Evolutionary conservation across 1,140 invertebrate species (phyloP).

Genomic region (Apis laboriosa): DNA sequence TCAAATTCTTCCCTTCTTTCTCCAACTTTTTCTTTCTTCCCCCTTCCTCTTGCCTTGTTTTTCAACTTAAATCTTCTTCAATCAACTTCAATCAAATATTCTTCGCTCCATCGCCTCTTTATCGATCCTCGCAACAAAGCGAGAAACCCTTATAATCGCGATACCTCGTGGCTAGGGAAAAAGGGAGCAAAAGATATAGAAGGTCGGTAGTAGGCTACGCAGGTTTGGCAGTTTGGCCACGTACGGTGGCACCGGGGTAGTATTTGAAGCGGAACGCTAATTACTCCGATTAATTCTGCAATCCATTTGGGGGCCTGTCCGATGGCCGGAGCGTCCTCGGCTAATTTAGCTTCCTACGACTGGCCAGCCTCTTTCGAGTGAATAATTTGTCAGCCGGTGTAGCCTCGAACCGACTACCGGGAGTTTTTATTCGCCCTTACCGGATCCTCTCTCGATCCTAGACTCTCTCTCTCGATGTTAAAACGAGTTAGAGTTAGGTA

Average conservation of each 20-base stretch:
- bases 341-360: slow-evolving; percentile 41
- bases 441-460: neutral
- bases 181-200: slow-evolving; percentile 1
- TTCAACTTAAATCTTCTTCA: neutral
- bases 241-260: slow-evolving; percentile 15
- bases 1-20: neutral
- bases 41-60: neutral
- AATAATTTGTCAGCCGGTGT: slow-evolving; percentile 43
- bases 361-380: slow-evolving; percentile 35
- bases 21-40: neutral
- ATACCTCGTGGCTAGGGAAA: slow-evolving; percentile 26
- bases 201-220: neutral
- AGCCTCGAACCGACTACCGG: slow-evolving; percentile 34
- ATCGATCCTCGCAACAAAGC: neutral
- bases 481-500: neutral
- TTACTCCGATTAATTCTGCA: slow-evolving; percentile 46
- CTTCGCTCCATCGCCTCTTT: neutral
- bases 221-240: slow-evolving; percentile 25
- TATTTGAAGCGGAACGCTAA: slow-evolving; percentile 44
- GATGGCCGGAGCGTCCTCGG: slow-evolving; percentile 37
- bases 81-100: too few relatives aligned
- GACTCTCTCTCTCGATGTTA: neutral
- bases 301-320: slow-evolving; percentile 44
- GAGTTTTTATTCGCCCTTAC: slow-evolving; percentile 39
- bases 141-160: slow-evolving; percentile 39